Percentiles rank a stretch among this genome's conserved stretches.
Conservation (phyloP, 2,113 vertebrate genomes). For the Platichthys flesus region DNA sequence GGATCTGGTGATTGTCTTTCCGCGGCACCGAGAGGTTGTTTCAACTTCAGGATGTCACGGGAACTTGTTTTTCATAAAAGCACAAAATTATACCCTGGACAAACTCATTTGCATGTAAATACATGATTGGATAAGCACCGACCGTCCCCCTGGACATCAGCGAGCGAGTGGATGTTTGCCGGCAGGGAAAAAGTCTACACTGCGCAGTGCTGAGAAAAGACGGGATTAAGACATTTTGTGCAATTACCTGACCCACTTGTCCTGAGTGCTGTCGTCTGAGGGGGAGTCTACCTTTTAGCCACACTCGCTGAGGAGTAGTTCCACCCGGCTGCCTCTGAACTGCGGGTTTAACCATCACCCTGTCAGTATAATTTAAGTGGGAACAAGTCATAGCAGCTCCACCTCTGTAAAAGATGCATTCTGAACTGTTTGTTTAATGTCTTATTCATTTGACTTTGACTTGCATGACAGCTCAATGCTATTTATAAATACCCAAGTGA, state of each 20-base stretch:
- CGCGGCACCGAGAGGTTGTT: conserved; percentile 1
- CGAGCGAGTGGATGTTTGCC: conserved; percentile 13
- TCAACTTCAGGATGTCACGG: conserved; percentile 13
- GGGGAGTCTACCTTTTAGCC: conserved; percentile 12
- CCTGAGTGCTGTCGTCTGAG: neutral
- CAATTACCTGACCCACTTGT: conserved; percentile 22
- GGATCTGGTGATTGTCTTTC: conserved; percentile 1
- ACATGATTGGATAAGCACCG: conserved; percentile 19
- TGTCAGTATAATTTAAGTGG: neutral
- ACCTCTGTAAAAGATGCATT: neutral
- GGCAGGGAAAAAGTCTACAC: conserved; percentile 7
- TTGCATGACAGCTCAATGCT: neutral
- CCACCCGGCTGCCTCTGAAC: conserved; percentile 9
- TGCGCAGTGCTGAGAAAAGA: conserved; percentile 2
- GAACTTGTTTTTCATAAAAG: conserved; percentile 56
- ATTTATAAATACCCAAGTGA: neutral
- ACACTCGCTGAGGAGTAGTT: conserved; percentile 28
- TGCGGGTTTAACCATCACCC: conserved; percentile 7
- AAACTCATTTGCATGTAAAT: conserved; percentile 44
- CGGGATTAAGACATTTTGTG: conserved; percentile 10
- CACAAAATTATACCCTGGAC: conserved; percentile 28
- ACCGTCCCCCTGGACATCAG: conserved; percentile 6
- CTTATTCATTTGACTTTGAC: neutral
- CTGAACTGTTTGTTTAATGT: neutral
- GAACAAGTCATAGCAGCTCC: neutral